Base-by-base conservation (phyloP, 1,140 invertebrate genomes). In the Drosophila suzukii region DNA sequence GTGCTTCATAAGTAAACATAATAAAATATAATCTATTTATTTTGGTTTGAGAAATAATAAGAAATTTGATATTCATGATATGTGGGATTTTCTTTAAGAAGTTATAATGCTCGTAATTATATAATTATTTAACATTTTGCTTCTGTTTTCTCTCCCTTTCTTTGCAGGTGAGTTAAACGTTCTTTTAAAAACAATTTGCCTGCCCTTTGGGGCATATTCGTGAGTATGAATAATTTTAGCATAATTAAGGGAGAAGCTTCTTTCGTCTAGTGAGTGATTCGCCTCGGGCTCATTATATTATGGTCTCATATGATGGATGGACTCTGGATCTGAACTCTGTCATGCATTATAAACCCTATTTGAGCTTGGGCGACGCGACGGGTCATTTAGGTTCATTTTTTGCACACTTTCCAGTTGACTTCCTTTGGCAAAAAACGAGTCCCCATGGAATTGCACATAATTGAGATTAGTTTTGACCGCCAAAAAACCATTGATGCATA, bases 131-230 rank as follows among this genome's bases (percentile, higher is more conserved):
- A 78, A 68, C 30, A 62, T 78, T 79, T 75, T 73, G 59, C 71
- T 79, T 75, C 71, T 88, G 65, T 75, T 88, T 78, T 71, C 62
- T 66, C 58, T 49, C 57, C 53, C 12, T 75, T 57, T 76, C 72
- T 51, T 86, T 86, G 44, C 83, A 86, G 82, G 82, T 86, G 75
- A 86, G 82, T 86, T 86, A 88, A 88, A 79, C 62, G 78, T 88
- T 78, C 62, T 47, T 46, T 73, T 72, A 56, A 54, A 58, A 59
- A 58, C 71, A 74, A 85, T 67, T 68, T 77, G 61, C 71, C 51
- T 82, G 83, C 79, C 81, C 66, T 44, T 58, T 24, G 61, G 60
- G 82, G 68, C 61, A 63, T 53, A 44, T 75, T 88, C 79, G 82
- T 86, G 82, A 86, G 82, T 86, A 86, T 86, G 46, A 75, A 82